phyloP scores from a whole-genome alignment of 2,797 vertebrate species.

The Gallirallus australis region DNA sequence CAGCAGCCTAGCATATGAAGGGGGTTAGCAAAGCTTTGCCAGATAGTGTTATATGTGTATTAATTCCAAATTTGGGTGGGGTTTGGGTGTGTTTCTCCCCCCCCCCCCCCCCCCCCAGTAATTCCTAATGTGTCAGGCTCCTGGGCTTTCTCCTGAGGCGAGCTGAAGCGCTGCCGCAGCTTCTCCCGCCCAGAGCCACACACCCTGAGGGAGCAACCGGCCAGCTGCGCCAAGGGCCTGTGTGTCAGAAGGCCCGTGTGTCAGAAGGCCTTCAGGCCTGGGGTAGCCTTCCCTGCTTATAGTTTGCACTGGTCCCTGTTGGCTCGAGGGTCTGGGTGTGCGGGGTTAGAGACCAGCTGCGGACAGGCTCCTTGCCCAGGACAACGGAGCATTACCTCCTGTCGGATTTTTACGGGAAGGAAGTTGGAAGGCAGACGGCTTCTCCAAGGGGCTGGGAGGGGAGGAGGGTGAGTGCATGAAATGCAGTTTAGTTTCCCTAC shows the following conservation, averaged over 20 bases:
- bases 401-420: background rate
- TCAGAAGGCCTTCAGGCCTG: background rate
- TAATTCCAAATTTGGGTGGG: background rate
- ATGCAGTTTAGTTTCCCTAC: background rate
- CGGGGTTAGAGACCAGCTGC: background rate
- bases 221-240: background rate
- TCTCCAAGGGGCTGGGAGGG: background rate
- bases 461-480: background rate
- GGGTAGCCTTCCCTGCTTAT: background rate
- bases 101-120: background rate
- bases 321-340: background rate
- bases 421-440: rapidly evolving
- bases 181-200: background rate
- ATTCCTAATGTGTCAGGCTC: background rate
- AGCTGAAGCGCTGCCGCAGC: background rate
- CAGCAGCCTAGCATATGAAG: background rate
- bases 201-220: rapidly evolving
- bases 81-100: too few relatives aligned
- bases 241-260: background rate
- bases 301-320: background rate
- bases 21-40: background rate
- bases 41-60: background rate
- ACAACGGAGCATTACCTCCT: background rate
- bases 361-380: background rate
- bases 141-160: background rate